Base-by-base conservation (phyloP, 1,140 invertebrate genomes). In the Calycopis cecrops region DNA sequence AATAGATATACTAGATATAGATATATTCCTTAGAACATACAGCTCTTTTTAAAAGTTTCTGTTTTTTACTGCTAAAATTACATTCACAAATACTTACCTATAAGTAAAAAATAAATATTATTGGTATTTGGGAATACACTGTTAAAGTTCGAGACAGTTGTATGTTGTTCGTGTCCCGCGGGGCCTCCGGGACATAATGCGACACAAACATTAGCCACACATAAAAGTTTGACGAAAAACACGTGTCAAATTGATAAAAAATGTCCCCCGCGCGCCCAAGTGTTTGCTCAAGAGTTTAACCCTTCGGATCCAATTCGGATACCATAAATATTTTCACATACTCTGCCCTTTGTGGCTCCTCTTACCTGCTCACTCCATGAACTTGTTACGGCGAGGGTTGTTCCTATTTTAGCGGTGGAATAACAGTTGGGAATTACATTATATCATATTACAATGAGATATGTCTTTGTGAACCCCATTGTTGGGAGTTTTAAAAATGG, bases 241-340 rank as follows among this genome's bases (percentile, higher is more conserved):
- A 16, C 48, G 35, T 34, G 18, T 18, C 40, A 37, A n/a, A 11
- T 47, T 50, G 42, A 50, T 38, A 35, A 44, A 28, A 64, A 63
- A 61, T 63, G 53, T 53, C 56, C 60, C 56, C 50, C 17, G 52
- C 56, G 48, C 17, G 52, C 40, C 51, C 18, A 16, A 47, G 47
- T 67, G 69, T 68, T 64, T 66, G 62, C 47, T 53, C 42, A 57
- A 65, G 60, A 66, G 61, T 69, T 63, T 67, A 61, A 51, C 57
- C 66, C 58, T 58, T 55, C 60, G 67, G 67, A 69, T 72, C 65
- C 62, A 67, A 68, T 72, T 72, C 63, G 62, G 68, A 70, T 71
- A 71, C 69, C 63, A 69, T 73, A 73, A 69, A 69, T 67, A 69
- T 73, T 76, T 71, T 76, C 63, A 60, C 60, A 57, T 55, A 62